Conservation (phyloP, 2,888 invertebrate species). For the Chelonus formosanus region DNA sequence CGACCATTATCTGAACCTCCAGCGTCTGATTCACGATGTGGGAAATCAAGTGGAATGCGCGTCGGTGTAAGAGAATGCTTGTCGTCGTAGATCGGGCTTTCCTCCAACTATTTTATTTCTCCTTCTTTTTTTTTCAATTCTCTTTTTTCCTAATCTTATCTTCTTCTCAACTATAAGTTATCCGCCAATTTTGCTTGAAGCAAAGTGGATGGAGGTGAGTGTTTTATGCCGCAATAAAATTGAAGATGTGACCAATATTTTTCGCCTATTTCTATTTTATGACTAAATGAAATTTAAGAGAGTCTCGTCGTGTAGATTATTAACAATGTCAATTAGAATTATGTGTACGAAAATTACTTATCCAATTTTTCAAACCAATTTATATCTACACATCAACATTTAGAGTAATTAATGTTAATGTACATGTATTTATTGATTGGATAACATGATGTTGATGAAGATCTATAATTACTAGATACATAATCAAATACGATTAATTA, state of each 20-base stretch:
- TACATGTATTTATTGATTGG: too few species aligned
- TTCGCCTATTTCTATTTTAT: conserved; percentile 20
- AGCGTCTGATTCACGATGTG: conserved; percentile 41
- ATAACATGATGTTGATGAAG: too few species aligned
- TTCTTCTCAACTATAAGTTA: conserved; percentile 43
- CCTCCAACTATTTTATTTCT: conserved; percentile 16
- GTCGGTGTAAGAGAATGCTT: conserved; percentile 24
- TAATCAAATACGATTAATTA: too few species aligned
- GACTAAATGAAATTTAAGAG: background rate
- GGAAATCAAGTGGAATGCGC: conserved; percentile 42
- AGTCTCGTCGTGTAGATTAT: background rate
- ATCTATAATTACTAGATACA: too few species aligned
- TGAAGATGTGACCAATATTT: conserved; percentile 27
- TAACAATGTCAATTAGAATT: too few species aligned
- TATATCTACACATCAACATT: too few species aligned
- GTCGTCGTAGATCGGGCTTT: conserved; percentile 21
- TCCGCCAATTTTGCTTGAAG: conserved; percentile 41
- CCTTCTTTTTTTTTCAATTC: conserved; percentile 21
- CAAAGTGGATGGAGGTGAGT: conserved; percentile 30
- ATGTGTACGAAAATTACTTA: too few species aligned
- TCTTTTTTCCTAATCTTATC: conserved; percentile 35
- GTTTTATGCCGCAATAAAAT: conserved; percentile 44
- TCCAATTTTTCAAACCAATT: too few species aligned
- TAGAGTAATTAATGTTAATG: too few species aligned
- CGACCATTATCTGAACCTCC: conserved; percentile 31